Base-by-base conservation (phyloP, 2,113 vertebrate genomes). In the Saguinus imperator region DNA sequence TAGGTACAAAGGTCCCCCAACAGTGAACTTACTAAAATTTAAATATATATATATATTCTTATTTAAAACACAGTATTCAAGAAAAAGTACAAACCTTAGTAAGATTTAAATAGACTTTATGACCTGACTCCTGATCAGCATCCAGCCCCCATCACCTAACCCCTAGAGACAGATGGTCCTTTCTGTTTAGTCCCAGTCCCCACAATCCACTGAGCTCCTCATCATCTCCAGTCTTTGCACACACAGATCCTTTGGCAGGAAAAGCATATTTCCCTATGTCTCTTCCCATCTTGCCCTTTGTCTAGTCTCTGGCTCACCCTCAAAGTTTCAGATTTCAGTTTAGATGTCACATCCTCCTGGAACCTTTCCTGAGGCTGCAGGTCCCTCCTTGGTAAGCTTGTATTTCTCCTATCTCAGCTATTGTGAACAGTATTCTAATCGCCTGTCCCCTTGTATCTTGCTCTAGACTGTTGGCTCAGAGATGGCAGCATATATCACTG, bases 221-320 rank as follows among this genome's bases (percentile, higher is more conserved):
- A 3, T 21, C 29, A 20, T 14, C 37, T 66, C 18, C 72, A 27
- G 16, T 8, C 77, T 87, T n/a, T 10, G 2, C 10, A 13, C 35
- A 0, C 1, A 3, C 9, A 6, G 35, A 8, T 37, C 6, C 10
- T 35, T 43, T 6, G 4, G 27, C 35, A 27, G 29, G 55, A 77
- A 55, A 76, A 66, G 40, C 6, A 27, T 50, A 50, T 2, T 2
- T 4, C 2, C 18, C 58, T 6, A 0, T 4, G 18, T 12, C 6
- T 6, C 18, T 35, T 32, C 5, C 23, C 2, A 0, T 12, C 11
- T 17, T 16, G 11, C 14, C 2, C 11, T 85, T 25, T 66, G n/a
- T 29, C 20, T 27, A 73, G 11, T 48, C 35, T 61, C 48, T 90
- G 12, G 12, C 32, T 84, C 40, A 50, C 3, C n/a, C 8, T 18